These are phyloP conservation scores for Hyperoplus lanceolatus DNA, from an alignment of 2,797 vertebrate species.

Conservation along the genomic window DNA sequence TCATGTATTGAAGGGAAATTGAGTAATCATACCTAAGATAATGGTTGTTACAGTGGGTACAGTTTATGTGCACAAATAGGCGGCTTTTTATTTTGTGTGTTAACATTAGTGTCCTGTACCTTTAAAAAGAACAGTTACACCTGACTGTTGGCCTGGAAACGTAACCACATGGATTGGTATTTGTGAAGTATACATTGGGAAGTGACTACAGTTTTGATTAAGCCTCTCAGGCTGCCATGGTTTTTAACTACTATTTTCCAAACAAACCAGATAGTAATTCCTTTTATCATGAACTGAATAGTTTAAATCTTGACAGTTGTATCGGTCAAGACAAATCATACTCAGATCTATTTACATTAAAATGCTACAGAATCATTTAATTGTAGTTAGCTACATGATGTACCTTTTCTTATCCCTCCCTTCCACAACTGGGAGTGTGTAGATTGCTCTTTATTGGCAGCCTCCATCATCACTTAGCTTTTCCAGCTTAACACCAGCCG, in stretches of 20 bases:
- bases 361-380: conserved; percentile 8
- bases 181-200: background rate
- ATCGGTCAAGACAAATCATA: background rate
- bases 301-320: background rate
- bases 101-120: no score
- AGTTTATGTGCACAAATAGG: background rate
- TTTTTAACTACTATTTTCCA: background rate
- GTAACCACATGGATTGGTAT: no score
- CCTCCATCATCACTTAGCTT: conserved; percentile 45
- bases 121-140: background rate
- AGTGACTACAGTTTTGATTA: background rate
- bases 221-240: background rate
- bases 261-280: background rate
- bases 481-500: conserved; percentile 48
- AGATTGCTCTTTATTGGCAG: conserved; percentile 54
- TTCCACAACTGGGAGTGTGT: conserved; percentile 30
- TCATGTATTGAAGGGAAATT: background rate
- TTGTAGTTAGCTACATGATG: conserved; percentile 19
- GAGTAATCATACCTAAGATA: background rate
- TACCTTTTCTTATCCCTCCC: conserved; percentile 24
- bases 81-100: background rate
- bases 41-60: background rate
- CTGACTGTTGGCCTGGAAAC: background rate
- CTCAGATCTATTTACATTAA: background rate
- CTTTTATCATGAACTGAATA: background rate